Conservation (phyloP, 92 coral and sea anemone genomes). For the Epizoanthus stellaris region DNA sequence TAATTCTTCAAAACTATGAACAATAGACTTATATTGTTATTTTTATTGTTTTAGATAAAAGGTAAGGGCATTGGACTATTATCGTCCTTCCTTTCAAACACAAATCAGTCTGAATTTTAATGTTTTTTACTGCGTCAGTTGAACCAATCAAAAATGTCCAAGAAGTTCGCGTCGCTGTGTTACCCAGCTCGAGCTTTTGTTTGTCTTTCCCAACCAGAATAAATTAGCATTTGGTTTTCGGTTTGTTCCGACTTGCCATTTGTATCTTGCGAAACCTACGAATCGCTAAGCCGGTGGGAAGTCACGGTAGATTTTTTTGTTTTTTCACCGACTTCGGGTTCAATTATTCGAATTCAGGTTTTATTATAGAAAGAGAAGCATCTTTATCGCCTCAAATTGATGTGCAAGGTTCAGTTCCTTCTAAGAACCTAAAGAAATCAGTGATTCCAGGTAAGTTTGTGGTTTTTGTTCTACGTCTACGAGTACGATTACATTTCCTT, state of each 20-base stretch:
- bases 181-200: slow-evolving; percentile 15
- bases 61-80: slow-evolving; percentile 1
- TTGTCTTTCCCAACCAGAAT: slow-evolving; percentile 13
- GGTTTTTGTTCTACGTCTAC: background rate
- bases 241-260: background rate
- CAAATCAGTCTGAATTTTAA: slow-evolving; percentile 34
- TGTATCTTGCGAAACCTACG: slow-evolving; percentile 15
- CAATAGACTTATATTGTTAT: background rate
- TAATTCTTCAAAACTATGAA: background rate
- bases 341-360: background rate
- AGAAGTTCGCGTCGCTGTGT: slow-evolving; percentile 16
- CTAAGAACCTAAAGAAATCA: background rate
- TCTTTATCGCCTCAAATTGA: background rate
- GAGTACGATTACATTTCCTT: background rate
- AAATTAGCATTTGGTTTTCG: slow-evolving; percentile 18
- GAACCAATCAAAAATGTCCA: slow-evolving; percentile 25
- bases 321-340: background rate
- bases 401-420: background rate
- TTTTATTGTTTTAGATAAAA: background rate
- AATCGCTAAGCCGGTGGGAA: background rate
- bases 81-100: slow-evolving; percentile 3
- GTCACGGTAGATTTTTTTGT: background rate
- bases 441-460: slow-evolving; percentile 5
- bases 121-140: slow-evolving; percentile 11
- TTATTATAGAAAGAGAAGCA: background rate